A percentile compares a stretch with the other conserved stretches of the same genome.
Evolutionary conservation across 2,888 invertebrate genomes (phyloP).

Genomic region (Crocallis elinguaria): DNA sequence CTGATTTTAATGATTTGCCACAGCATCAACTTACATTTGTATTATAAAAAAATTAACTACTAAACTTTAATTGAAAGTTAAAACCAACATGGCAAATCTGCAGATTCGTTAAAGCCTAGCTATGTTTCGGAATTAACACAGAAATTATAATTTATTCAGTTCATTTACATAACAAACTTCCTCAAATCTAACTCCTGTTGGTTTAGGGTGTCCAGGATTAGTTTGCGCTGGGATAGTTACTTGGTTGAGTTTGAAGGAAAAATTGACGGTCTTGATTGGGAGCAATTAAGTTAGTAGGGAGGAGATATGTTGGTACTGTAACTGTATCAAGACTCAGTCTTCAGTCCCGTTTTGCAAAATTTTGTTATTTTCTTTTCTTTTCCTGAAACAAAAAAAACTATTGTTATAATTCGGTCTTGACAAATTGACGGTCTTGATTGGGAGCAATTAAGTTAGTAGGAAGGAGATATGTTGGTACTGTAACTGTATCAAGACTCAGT

Average conservation of each 20-base stretch:
- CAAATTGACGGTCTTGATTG: too few relatives aligned
- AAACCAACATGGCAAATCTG: background rate
- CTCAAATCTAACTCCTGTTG: slow-evolving; percentile 27
- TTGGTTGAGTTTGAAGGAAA: slow-evolving; percentile 27
- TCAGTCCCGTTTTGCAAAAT: background rate
- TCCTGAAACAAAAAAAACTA: too few relatives aligned
- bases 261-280: slow-evolving; percentile 31
- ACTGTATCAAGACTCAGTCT: background rate
- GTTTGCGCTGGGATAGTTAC: slow-evolving; percentile 31
- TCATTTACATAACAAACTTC: slow-evolving; percentile 37
- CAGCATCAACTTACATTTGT: background rate
- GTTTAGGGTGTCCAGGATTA: slow-evolving; percentile 31
- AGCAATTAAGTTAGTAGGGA: slow-evolving; percentile 25
- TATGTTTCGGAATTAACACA: slow-evolving; percentile 24
- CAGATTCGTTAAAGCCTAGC: slow-evolving; percentile 24
- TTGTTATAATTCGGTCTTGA: too few relatives aligned
- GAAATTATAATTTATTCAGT: slow-evolving; percentile 34
- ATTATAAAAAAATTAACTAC: background rate
- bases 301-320: background rate
- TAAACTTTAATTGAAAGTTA: slow-evolving; percentile 11
- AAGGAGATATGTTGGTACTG: background rate
- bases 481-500: background rate
- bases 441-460: slow-evolving; percentile 13
- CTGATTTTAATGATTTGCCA: too few relatives aligned
- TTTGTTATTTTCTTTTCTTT: too few relatives aligned